Conservation (phyloP, 1,140 invertebrate genomes). For the Cotesia typhae region DNA sequence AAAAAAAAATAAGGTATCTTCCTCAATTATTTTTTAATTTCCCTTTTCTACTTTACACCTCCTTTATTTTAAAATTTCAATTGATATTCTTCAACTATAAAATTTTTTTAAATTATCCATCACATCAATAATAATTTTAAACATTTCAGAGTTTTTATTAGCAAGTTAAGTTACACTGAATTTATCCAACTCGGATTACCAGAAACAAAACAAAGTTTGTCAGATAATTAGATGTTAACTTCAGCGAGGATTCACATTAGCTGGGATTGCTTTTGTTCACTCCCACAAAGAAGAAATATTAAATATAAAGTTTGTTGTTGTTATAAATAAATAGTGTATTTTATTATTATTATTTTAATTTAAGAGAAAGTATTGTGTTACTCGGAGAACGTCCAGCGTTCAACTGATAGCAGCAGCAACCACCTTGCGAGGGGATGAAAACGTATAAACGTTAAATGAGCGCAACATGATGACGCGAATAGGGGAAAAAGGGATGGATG, state of each 20-base stretch:
- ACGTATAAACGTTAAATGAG: slow-evolving; percentile 4
- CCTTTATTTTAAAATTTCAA: background rate
- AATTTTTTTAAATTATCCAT: background rate
- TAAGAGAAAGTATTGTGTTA: slow-evolving; percentile 1
- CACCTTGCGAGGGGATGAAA: slow-evolving; percentile 30
- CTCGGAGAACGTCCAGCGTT: slow-evolving; percentile 36
- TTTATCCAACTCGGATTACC: background rate
- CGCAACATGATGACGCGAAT: slow-evolving; percentile 10
- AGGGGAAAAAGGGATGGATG: background rate
- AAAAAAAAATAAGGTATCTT: background rate
- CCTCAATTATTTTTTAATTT: slow-evolving; percentile 12
- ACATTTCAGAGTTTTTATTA: background rate
- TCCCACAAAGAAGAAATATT: too few species aligned
- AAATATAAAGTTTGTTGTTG: too few species aligned
- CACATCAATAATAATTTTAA: background rate
- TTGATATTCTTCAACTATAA: background rate
- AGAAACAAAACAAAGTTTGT: slow-evolving; percentile 5
- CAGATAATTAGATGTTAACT: slow-evolving; percentile 10
- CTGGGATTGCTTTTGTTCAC: background rate
- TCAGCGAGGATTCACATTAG: background rate
- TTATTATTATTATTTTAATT: background rate
- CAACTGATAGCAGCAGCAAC: slow-evolving; percentile 29
- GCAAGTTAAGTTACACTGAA: too few species aligned
- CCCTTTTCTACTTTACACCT: background rate
- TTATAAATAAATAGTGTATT: too few species aligned